A percentile compares a stretch with the other conserved stretches of the same genome.
These are phyloP conservation scores for Pomacea canaliculata DNA, from an alignment of 2,888 invertebrate species.

Conservation along the genomic window DNA sequence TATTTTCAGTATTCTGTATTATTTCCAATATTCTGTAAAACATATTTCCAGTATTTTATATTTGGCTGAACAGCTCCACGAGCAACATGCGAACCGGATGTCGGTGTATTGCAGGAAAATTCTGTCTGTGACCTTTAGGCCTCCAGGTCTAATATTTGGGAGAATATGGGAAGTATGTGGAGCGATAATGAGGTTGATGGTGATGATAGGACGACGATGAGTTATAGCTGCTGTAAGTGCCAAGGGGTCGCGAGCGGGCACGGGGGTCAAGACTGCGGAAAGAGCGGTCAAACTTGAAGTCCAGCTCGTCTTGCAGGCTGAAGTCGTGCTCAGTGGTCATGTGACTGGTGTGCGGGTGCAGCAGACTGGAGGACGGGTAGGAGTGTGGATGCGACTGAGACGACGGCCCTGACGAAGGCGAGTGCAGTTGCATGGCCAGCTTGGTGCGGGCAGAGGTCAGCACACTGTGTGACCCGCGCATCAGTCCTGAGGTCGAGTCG, in stretches of 20 bases:
- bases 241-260: conserved; percentile 28
- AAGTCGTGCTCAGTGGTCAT: conserved; percentile 43
- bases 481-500: conserved; percentile 28
- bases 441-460: conserved; percentile 51
- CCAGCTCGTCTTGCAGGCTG: conserved; percentile 53
- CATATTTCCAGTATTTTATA: too few species aligned
- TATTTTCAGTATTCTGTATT: too few species aligned
- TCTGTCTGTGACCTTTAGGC: too few species aligned
- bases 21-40: too few species aligned
- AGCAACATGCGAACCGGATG: too few species aligned
- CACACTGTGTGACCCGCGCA: conserved; percentile 42
- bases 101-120: too few species aligned
- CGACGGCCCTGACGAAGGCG: conserved; percentile 26
- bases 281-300: conserved; percentile 51
- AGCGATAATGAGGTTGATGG: neutral
- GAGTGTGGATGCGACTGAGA: conserved; percentile 29
- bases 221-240: neutral
- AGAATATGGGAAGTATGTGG: conserved; percentile 37
- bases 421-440: conserved; percentile 37
- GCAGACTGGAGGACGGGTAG: conserved; percentile 29
- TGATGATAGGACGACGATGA: conserved; percentile 8
- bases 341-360: conserved; percentile 36
- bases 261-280: conserved; percentile 53
- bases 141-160: conserved; percentile 6
- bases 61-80: too few species aligned